Conservation (phyloP, 2,113 vertebrate genomes). For the Typhlomys cinereus region DNA sequence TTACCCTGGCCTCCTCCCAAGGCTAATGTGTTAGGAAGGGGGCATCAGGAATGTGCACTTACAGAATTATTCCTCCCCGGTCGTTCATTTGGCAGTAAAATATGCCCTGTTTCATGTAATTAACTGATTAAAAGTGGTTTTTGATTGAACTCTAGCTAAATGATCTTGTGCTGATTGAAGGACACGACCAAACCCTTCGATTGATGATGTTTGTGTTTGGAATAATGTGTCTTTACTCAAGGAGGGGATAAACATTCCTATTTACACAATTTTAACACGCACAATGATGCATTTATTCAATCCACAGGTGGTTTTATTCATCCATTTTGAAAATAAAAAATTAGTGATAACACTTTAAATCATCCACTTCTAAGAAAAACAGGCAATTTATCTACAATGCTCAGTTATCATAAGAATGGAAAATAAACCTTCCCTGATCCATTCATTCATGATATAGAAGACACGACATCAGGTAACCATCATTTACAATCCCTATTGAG, state of each 20-base stretch:
- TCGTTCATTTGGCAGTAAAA: slow-evolving; percentile 57
- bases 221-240: slow-evolving; percentile 35
- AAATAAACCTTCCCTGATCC: background rate
- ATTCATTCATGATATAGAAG: background rate
- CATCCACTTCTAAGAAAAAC: slow-evolving; percentile 1
- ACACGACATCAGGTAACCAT: background rate
- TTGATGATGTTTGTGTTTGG: slow-evolving; percentile 49
- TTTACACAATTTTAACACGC: slow-evolving; percentile 49
- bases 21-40: background rate
- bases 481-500: background rate
- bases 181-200: slow-evolving; percentile 41
- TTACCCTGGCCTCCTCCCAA: background rate
- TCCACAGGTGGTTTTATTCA: slow-evolving; percentile 35
- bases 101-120: slow-evolving; percentile 48
- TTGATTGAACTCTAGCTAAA: slow-evolving; percentile 57
- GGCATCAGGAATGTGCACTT: background rate
- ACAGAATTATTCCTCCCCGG: slow-evolving; percentile 58
- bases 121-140: slow-evolving; percentile 68
- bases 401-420: slow-evolving; percentile 7
- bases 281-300: slow-evolving; percentile 39
- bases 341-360: slow-evolving; percentile 8
- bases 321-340: slow-evolving; percentile 37
- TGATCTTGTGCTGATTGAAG: slow-evolving; percentile 57
- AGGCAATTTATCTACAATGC: background rate
- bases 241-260: slow-evolving; percentile 39